phyloP scores from a whole-genome alignment of 2,113 vertebrate genomes.

The Acrocephalus arundinaceus region DNA sequence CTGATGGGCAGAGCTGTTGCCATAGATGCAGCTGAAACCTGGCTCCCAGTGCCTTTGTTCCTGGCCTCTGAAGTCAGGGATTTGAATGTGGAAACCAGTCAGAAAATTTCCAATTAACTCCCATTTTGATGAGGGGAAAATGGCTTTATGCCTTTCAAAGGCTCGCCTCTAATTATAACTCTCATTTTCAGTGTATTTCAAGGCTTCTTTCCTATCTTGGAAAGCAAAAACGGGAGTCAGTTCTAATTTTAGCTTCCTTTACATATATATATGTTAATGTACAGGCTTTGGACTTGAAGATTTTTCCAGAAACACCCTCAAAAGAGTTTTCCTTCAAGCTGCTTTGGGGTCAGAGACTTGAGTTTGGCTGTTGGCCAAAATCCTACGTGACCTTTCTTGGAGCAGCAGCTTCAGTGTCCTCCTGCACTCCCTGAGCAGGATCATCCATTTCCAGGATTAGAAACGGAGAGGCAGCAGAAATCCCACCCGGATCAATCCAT shows the following conservation, averaged over 20 bases:
- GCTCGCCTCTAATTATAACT: background rate
- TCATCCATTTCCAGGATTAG: background rate
- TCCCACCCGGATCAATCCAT: background rate
- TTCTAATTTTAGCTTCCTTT: background rate
- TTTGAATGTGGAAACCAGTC: background rate
- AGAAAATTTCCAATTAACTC: conserved; percentile 1
- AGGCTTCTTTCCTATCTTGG: background rate
- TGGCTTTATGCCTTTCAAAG: background rate
- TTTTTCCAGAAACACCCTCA: background rate
- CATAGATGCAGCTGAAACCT: background rate
- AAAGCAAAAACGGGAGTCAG: background rate
- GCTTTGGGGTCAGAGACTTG: background rate
- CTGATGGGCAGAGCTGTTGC: background rate
- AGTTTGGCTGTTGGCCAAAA: background rate
- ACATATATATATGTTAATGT: background rate
- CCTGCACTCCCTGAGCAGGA: background rate
- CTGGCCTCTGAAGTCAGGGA: background rate
- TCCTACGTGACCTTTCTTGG: background rate
- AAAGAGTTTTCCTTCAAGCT: background rate
- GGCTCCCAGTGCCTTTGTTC: background rate
- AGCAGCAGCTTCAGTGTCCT: background rate
- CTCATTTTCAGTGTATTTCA: background rate
- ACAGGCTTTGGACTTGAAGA: background rate
- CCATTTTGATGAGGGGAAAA: background rate
- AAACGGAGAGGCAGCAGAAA: background rate